These are phyloP conservation scores for Alethe diademata DNA, from an alignment of 2,113 vertebrate species.

Conservation along the genomic window DNA sequence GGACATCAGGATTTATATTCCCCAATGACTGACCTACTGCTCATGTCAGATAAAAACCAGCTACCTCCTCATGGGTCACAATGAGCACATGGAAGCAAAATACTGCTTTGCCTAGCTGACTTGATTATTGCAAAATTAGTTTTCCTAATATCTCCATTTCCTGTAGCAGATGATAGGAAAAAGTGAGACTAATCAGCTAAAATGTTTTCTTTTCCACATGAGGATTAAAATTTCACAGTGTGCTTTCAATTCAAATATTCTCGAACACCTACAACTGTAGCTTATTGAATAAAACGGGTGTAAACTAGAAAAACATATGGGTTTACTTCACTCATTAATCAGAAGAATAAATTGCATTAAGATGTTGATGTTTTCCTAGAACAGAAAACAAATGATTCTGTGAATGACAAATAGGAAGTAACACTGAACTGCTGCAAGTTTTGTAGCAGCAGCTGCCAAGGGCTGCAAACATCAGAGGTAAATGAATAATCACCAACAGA, in stretches of 20 bases:
- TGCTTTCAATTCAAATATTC: slow-evolving; percentile 60
- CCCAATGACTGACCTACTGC: neutral
- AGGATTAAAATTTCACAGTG: slow-evolving; percentile 27
- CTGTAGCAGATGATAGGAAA: slow-evolving; percentile 23
- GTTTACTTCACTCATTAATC: slow-evolving; percentile 60
- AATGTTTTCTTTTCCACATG: slow-evolving; percentile 12
- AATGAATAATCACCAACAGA: slow-evolving; percentile 52
- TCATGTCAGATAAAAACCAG: neutral
- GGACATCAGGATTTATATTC: neutral
- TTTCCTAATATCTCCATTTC: slow-evolving; percentile 26
- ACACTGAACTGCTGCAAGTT: neutral
- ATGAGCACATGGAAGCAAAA: neutral
- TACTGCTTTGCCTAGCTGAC: neutral
- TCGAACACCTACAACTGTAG: neutral
- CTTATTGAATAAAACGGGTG: slow-evolving; percentile 40
- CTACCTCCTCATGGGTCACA: slow-evolving; percentile 16
- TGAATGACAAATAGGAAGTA: slow-evolving; percentile 4
- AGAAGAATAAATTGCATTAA: slow-evolving; percentile 47
- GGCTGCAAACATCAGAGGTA: neutral
- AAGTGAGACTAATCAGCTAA: slow-evolving; percentile 29
- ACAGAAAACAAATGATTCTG: slow-evolving; percentile 17
- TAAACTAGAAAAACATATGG: slow-evolving; percentile 19
- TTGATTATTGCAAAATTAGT: slow-evolving; percentile 22
- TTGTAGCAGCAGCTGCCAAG: neutral
- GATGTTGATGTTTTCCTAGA: slow-evolving; percentile 43